Evolutionary conservation across 2,797 vertebrate genomes (phyloP), one percentile per base, ranked within the genome.

Genomic region (Channallabes apus): DNA sequence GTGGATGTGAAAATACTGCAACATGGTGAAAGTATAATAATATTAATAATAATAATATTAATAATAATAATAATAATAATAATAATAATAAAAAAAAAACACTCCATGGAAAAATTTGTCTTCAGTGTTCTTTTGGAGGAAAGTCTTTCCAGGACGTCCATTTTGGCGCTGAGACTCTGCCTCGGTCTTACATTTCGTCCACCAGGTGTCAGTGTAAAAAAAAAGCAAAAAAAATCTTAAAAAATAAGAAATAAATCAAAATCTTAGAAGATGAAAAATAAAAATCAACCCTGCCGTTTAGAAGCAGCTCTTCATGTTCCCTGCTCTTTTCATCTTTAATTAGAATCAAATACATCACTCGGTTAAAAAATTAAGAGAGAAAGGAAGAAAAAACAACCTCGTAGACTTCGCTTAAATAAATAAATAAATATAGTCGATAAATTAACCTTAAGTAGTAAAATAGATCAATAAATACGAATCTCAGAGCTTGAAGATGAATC

Each of bases 381-480:
- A 51, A 41, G 32, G 54, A 54, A 20, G 56, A 38, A 1, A 68
- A 46, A 32, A 41, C 27, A 41, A 20, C 3, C 32, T 35, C 77
- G 3, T 58, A 1, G 0, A 76, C 9, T 24, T 80, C 68, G 27
- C 61, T 22, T 54, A 51, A 87, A 90, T 87, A 87, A 89, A 92
- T 90, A 87, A 94, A 94, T 92, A 92, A 88, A 92, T 92, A 92
- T 93, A 78, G 83, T 84, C 75, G 82, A 90, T 87, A 86, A 91
- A 90, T 88, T 89, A 87, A 91, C 89, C 54, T 87, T 41, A 51
- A 64, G 72, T 80, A 86, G 82, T 84, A 83, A 87, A 86, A 71
- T 83, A 83, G 38, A 79, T 82, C 69, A 88, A 87, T 85, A 89
- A 88, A 84, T 80, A 84, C 5, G 8, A 38, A 86, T 75, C 64